phyloP scores from a whole-genome alignment of 1,140 invertebrate species.

The Ceratitis capitata region DNA sequence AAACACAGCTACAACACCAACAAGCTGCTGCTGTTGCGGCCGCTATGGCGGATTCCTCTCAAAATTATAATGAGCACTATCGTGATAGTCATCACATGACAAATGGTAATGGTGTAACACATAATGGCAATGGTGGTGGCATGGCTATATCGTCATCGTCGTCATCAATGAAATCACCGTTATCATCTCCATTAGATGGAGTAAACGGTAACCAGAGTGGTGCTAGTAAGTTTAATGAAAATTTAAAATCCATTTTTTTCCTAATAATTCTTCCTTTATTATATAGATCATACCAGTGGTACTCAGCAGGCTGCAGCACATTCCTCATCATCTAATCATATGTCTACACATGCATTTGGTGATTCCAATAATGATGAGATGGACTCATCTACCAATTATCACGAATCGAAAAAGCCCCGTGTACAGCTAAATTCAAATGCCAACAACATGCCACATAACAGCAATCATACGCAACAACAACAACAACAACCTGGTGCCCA shows the following conservation, averaged over 20 bases:
- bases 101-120: conserved; percentile 39
- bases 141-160: conserved; percentile 57
- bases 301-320: conserved; percentile 44
- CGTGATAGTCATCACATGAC: conserved; percentile 47
- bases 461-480: conserved; percentile 17
- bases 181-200: conserved; percentile 56
- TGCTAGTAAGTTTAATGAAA: background rate
- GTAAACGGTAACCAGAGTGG: conserved; percentile 23
- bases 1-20: conserved; percentile 54
- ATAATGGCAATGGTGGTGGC: conserved; percentile 49
- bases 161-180: conserved; percentile 61
- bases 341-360: conserved; percentile 53
- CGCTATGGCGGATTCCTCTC: conserved; percentile 60
- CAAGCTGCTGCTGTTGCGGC: conserved; percentile 50
- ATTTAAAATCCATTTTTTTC: background rate
- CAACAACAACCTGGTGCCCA: background rate
- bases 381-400: conserved; percentile 55
- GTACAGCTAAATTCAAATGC: conserved; percentile 52
- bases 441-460: conserved; percentile 33
- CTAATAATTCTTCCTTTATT: background rate
- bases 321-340: conserved; percentile 50
- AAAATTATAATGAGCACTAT: conserved; percentile 58
- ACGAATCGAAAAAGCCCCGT: conserved; percentile 55
- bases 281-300: conserved; percentile 45
- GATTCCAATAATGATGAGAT: conserved; percentile 51